Conservation (phyloP, 2,113 vertebrate species). For the Trogon melanurus region DNA sequence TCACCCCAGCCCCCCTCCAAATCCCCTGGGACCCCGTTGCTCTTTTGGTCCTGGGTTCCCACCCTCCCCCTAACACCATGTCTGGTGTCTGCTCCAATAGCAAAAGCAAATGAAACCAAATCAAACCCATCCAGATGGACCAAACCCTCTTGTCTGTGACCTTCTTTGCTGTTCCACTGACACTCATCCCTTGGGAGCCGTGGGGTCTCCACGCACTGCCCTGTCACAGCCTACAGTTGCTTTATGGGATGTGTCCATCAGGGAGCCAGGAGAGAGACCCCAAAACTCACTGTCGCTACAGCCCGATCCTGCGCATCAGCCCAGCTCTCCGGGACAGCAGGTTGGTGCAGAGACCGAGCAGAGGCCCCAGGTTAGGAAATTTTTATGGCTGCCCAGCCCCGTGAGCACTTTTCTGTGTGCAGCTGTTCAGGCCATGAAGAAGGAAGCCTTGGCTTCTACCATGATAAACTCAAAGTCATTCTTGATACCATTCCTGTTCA, state of each 20-base stretch:
- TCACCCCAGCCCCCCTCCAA: neutral
- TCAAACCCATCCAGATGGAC: neutral
- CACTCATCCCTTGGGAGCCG: neutral
- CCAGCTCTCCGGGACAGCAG: neutral
- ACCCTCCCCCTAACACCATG: neutral
- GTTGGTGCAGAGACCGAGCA: neutral
- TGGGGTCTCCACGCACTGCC: neutral
- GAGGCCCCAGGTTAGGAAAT: neutral
- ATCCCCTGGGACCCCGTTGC: neutral
- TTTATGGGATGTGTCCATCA: neutral
- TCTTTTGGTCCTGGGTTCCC: neutral
- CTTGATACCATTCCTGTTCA: neutral
- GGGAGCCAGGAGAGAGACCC: neutral
- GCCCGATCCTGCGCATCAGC: neutral
- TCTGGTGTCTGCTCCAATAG: neutral
- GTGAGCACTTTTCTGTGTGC: neutral
- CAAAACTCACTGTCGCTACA: neutral
- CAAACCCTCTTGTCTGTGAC: neutral
- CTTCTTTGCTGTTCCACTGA: neutral
- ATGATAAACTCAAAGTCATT: neutral
- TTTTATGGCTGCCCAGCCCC: conserved; percentile 10
- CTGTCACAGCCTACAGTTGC: neutral
- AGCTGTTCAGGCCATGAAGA: conserved; percentile 32
- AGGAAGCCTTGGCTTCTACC: conserved; percentile 28
- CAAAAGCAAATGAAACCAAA: neutral